Conservation (phyloP, 2,797 vertebrate species). For the Propithecus deckenii region DNA sequence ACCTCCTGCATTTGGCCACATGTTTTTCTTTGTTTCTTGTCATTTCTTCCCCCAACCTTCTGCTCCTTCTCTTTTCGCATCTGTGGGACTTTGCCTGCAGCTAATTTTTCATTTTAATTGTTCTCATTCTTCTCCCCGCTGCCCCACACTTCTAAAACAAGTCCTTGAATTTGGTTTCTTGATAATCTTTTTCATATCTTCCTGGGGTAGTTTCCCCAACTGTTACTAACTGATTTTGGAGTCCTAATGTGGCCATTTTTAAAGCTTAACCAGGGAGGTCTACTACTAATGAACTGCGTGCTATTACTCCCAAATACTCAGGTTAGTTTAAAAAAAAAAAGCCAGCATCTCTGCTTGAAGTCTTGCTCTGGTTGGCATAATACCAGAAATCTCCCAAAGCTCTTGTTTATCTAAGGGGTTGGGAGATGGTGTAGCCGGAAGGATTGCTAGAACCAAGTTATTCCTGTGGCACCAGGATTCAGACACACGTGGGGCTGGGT, state of each 20-base stretch:
- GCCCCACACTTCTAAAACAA: conserved; percentile 7
- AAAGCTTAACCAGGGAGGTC: neutral
- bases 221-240: neutral
- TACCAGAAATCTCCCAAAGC: neutral
- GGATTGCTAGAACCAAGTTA: too few relatives aligned
- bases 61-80: neutral
- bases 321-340: neutral
- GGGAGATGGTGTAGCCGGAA: neutral
- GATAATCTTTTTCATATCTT: neutral
- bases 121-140: neutral
- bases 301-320: neutral
- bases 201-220: neutral
- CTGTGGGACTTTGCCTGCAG: conserved; percentile 44
- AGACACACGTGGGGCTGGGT: neutral
- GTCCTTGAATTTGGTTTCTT: conserved; percentile 29
- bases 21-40: conserved; percentile 61
- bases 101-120: conserved; percentile 58
- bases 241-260: neutral
- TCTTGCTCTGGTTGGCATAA: neutral
- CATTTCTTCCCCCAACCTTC: neutral
- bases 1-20: neutral
- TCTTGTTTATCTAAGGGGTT: neutral
- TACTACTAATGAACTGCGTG: neutral
- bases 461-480: neutral
- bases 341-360: neutral